Evolutionary conservation across 2,113 vertebrate species (phyloP).

Genomic region (Tauraco erythrolophus): DNA sequence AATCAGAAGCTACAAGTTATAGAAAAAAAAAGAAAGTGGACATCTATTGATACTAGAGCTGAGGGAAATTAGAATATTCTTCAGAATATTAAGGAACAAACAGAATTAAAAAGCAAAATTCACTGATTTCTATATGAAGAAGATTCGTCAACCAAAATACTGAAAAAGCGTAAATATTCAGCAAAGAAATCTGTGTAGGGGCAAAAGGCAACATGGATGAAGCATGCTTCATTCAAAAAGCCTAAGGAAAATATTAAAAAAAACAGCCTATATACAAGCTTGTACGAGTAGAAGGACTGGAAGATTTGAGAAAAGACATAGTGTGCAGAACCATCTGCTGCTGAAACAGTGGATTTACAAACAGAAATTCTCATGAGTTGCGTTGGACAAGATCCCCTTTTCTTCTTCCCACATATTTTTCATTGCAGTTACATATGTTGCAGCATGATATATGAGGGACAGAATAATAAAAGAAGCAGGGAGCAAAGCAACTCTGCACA

Average conservation of each 20-base stretch:
- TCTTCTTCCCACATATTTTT: not conserved
- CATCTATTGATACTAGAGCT: not conserved
- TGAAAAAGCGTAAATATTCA: not conserved
- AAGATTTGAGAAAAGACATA: not conserved
- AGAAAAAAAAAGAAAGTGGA: not conserved
- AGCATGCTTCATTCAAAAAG: not conserved
- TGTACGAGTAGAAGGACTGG: not conserved
- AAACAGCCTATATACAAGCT: not conserved
- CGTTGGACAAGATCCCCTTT: not conserved
- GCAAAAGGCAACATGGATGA: not conserved
- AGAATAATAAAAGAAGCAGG: not conserved
- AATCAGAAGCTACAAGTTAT: not conserved
- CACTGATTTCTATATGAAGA: not conserved
- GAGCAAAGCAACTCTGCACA: not conserved
- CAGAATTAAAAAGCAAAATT: not conserved
- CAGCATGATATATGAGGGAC: not conserved
- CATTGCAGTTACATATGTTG: conserved; percentile 1
- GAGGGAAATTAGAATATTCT: not conserved
- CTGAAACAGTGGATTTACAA: not conserved
- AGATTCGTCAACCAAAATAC: not conserved
- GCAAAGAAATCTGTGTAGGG: not conserved
- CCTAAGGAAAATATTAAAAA: not conserved
- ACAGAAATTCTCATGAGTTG: not conserved
- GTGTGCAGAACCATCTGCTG: not conserved
- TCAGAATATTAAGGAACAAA: not conserved